A percentile compares a stretch with the other conserved stretches of the same genome.
These are phyloP conservation scores for Scrobipalpa costella DNA, from an alignment of 2,888 invertebrate species.

Conservation along the genomic window DNA sequence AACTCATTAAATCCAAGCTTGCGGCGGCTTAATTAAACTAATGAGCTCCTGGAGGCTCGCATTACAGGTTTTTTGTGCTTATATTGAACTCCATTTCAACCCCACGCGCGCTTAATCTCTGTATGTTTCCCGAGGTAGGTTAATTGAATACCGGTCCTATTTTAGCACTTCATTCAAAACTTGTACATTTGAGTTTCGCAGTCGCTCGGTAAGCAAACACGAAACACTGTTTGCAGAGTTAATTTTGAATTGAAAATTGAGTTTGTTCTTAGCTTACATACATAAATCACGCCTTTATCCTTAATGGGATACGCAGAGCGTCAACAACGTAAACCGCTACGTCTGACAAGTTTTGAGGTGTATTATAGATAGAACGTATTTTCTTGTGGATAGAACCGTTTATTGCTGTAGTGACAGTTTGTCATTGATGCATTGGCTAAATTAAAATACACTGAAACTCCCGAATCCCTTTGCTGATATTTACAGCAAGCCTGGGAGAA, in stretches of 20 bases:
- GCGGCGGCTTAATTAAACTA: constrained; percentile 50
- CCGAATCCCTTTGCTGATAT: no score
- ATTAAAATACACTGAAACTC: no score
- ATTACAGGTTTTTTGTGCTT: constrained; percentile 15
- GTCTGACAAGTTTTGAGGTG: no score
- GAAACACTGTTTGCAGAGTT: constrained; percentile 27
- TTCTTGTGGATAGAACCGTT: no score
- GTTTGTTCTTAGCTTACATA: neutral
- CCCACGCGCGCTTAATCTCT: constrained; percentile 30
- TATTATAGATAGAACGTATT: no score
- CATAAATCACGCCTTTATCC: no score
- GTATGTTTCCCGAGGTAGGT: constrained; percentile 37
- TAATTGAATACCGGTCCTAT: constrained; percentile 44
- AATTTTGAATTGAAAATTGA: neutral
- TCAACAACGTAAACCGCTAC: no score
- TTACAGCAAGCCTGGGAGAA: no score
- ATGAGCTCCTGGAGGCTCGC: constrained; percentile 41
- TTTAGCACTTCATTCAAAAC: constrained; percentile 29
- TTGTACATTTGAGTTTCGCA: constrained; percentile 26
- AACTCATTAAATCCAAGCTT: constrained; percentile 38
- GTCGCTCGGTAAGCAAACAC: constrained; percentile 24
- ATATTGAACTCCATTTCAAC: constrained; percentile 14
- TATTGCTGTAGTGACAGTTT: no score
- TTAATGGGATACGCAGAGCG: no score
- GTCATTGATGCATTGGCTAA: no score